phyloP scores from a whole-genome alignment of 2,113 vertebrate genomes.

The Cheilinus undulatus region DNA sequence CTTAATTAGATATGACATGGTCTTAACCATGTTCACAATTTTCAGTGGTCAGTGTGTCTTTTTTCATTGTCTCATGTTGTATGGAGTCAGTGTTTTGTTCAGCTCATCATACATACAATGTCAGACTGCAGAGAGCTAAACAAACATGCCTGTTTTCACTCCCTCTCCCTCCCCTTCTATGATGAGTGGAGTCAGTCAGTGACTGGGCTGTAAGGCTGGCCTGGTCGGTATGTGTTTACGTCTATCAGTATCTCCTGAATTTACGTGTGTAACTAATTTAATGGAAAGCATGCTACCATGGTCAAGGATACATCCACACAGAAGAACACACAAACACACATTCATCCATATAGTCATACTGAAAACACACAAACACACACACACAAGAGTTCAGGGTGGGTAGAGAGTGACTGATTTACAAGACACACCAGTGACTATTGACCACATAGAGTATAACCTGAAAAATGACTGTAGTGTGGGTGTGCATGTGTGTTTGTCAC shows the following conservation, averaged over 20 bases:
- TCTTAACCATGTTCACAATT: constrained; percentile 4
- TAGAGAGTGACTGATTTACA: constrained; percentile 62
- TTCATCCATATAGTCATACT: background rate
- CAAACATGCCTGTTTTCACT: constrained; percentile 3
- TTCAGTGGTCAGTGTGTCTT: background rate
- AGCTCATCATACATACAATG: constrained; percentile 2
- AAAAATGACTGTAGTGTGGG: constrained; percentile 42
- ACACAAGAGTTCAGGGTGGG: constrained; percentile 27
- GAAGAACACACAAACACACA: constrained; percentile 4
- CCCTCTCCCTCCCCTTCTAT: background rate
- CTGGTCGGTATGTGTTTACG: constrained; percentile 33
- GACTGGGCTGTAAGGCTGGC: constrained; percentile 37
- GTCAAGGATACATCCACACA: constrained; percentile 56
- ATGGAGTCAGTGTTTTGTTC: background rate
- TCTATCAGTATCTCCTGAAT: constrained; percentile 43
- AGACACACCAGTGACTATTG: constrained; percentile 69
- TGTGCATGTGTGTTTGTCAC: constrained; percentile 46
- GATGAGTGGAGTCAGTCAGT: constrained; percentile 48
- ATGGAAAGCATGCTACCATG: constrained; percentile 56
- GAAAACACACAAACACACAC: constrained; percentile 29
- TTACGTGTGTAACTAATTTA: constrained; percentile 63
- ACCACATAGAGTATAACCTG: constrained; percentile 66
- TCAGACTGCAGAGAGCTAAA: background rate
- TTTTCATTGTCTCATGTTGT: background rate
- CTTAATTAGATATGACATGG: background rate